Evolutionary conservation across 2,797 vertebrate genomes (phyloP).

Genomic region (Enteromius trimaculatus): DNA sequence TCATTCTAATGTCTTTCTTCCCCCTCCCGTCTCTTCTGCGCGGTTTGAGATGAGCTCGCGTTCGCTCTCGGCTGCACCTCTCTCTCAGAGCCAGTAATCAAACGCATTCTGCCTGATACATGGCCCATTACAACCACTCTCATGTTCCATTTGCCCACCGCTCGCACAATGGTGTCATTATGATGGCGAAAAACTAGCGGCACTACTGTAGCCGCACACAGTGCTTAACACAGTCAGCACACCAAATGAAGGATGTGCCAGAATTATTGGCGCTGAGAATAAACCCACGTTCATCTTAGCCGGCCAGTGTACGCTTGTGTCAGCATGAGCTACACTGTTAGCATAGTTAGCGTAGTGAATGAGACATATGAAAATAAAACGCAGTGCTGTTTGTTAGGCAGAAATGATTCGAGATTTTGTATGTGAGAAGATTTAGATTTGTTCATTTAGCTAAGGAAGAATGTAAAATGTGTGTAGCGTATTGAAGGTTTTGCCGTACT

Average conservation of each 20-base stretch:
- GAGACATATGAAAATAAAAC: neutral
- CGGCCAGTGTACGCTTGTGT: neutral
- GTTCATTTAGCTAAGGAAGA: neutral
- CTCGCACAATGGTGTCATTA: conserved; percentile 80
- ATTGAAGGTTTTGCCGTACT: neutral
- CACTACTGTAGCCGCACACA: conserved; percentile 32
- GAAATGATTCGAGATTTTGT: neutral
- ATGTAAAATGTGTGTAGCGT: neutral
- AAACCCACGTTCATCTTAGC: conserved; percentile 15
- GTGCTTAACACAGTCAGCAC: conserved; percentile 43
- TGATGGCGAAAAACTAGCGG: conserved; percentile 50
- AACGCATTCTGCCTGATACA: conserved; percentile 79
- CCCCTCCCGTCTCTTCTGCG: neutral
- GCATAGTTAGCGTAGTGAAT: neutral
- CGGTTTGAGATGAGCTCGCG: conserved; percentile 6
- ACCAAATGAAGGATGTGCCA: neutral
- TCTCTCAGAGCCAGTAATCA: conserved; percentile 80
- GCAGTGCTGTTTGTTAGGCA: neutral
- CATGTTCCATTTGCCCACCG: conserved; percentile 78
- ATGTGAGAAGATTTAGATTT: neutral
- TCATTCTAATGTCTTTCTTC: conserved; percentile 25
- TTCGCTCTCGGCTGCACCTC: conserved; percentile 53
- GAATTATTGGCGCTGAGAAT: conserved; percentile 23
- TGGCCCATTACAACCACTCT: conserved; percentile 80
- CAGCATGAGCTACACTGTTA: neutral